Percentiles rank a stretch among this genome's conserved stretches.
phyloP scores from a whole-genome alignment of 2,113 vertebrate genomes.

The Ceuthmochares aereus region DNA sequence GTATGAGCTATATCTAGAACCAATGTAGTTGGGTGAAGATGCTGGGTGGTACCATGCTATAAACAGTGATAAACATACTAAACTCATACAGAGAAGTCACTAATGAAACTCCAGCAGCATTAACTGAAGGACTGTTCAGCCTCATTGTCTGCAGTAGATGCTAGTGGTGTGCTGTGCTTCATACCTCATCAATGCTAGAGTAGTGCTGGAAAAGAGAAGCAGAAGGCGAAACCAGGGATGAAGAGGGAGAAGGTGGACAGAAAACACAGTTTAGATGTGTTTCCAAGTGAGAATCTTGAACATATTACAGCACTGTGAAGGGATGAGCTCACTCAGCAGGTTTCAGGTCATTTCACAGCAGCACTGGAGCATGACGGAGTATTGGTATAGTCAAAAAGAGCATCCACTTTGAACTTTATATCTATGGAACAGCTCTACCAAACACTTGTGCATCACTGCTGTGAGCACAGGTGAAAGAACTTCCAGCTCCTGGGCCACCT shows the following conservation, averaged over 20 bases:
- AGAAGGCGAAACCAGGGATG: not conserved
- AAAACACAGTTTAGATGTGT: not conserved
- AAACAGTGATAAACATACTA: not conserved
- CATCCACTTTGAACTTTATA: not conserved
- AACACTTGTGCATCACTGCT: not conserved
- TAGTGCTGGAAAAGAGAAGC: not conserved
- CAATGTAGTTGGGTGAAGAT: not conserved
- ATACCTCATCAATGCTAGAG: not conserved
- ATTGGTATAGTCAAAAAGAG: not conserved
- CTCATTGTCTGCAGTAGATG: not conserved
- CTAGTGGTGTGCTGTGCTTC: not conserved
- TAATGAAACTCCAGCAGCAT: not conserved
- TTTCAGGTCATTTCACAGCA: not conserved
- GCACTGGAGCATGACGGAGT: not conserved
- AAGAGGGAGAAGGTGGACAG: not conserved
- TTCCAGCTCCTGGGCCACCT: not conserved
- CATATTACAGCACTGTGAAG: accelerated
- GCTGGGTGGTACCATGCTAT: not conserved
- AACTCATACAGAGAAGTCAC: not conserved
- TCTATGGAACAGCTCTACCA: not conserved
- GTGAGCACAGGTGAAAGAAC: not conserved
- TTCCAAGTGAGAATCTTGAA: not conserved
- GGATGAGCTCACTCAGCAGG: not conserved
- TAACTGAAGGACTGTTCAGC: not conserved
- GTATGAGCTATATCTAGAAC: not conserved